Percentiles rank a stretch among this genome's conserved stretches.
Evolutionary conservation across 1,140 invertebrate genomes (phyloP).

Genomic region (Panagrolaimus sp.): DNA sequence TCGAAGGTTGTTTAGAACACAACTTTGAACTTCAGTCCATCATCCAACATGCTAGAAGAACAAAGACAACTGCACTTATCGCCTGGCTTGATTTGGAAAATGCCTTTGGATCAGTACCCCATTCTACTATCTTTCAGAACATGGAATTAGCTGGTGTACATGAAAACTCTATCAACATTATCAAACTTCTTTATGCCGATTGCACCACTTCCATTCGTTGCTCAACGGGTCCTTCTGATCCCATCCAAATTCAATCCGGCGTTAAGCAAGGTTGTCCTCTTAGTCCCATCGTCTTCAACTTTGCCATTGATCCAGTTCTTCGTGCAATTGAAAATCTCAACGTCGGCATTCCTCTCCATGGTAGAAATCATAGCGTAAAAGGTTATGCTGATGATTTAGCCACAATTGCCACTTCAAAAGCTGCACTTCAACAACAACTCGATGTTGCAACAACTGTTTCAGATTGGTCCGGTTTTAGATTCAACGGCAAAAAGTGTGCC

Average conservation of each 20-base stretch:
- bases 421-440: constrained; percentile 20
- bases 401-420: neutral
- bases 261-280: constrained; percentile 60
- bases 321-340: constrained; percentile 46
- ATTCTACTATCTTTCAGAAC: neutral
- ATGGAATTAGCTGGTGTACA: neutral
- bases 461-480: constrained; percentile 18
- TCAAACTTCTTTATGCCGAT: too few species aligned
- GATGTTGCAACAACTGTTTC: constrained; percentile 11
- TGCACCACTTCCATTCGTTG: neutral
- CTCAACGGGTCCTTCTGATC: constrained; percentile 36
- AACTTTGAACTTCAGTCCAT: constrained; percentile 53
- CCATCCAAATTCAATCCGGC: constrained; percentile 48
- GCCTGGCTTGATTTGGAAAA: neutral
- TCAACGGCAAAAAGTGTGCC: constrained; percentile 31
- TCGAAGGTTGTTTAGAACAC: constrained; percentile 58
- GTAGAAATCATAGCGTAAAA: neutral
- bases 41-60: constrained; percentile 35
- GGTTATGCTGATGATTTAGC: constrained; percentile 34
- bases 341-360: neutral
- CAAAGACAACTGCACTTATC: neutral
- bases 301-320: too few species aligned
- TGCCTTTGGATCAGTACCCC: neutral
- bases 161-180: neutral
- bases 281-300: constrained; percentile 59